Base-by-base conservation (phyloP, 2,888 invertebrate genomes). In the Ethmia dodecea region DNA sequence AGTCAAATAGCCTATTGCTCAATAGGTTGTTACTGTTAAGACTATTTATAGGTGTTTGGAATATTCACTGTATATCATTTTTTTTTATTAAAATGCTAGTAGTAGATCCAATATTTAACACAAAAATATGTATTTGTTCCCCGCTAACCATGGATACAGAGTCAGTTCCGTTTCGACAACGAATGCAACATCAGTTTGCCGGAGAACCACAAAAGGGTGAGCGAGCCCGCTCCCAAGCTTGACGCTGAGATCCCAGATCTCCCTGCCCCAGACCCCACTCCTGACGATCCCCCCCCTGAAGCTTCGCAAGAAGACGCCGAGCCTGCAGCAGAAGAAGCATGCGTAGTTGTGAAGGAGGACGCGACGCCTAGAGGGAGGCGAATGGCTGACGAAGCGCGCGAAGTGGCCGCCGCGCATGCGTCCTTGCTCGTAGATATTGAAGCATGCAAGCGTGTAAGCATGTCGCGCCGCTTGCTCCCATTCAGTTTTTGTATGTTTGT, bases 81-180 rank as follows among this genome's bases (percentile, higher is more conserved):
- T n/a, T n/a, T n/a, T n/a, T n/a, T n/a, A n/a, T n/a, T n/a, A n/a
- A n/a, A n/a, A n/a, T 5, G 8, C 22, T 22, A 9, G 22, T 9
- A 22, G 8, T 22, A n/a, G 9, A 22, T 22, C n/a, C n/a, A 22
- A 5, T 22, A 22, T 22, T 22, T 37, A 42, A 38, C 30, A 34
- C 27, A 28, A n/a, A 12, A 39, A 20, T 49, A 40, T 55, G 37
- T 53, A 40, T 63, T 64, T 77, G 45, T 75, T 76, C 70, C 70
- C 60, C 62, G 77, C 80, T 69, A 55, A 68, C 76, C 62, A 40
- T 58, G 75, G 76, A 72, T 79, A 67, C 92, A 99, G 97, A 98
- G 98, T 90, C 98, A 99, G 88, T 99, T 99, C 90, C 94, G 98
- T 81, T 99, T 99, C 89, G 99, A 99, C 90, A 98, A 98, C 89